Evolutionary conservation across 2,113 vertebrate genomes (phyloP).

Genomic region (Psophia crepitans): DNA sequence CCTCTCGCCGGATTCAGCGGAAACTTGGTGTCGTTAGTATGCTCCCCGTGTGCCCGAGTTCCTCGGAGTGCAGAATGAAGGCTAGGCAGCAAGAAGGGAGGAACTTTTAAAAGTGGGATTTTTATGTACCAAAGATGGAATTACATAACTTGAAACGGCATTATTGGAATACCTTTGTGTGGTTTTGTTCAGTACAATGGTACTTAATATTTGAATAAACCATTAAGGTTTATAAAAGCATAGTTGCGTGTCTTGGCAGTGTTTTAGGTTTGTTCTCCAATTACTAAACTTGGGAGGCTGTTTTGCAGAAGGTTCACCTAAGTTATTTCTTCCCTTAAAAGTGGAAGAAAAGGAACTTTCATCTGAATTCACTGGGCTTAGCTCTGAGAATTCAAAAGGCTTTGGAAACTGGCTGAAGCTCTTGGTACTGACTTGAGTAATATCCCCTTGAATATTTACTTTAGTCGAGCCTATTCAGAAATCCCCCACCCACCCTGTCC

Average conservation of each 20-base stretch:
- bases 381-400: constrained; percentile 42
- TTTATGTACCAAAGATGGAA: constrained; percentile 8
- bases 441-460: constrained; percentile 31
- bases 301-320: constrained; percentile 40
- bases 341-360: constrained; percentile 56
- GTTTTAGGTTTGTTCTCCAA: constrained; percentile 27
- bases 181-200: constrained; percentile 29
- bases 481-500: background rate
- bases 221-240: background rate
- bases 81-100: constrained; percentile 35
- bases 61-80: constrained; percentile 5
- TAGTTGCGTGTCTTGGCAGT: constrained; percentile 12
- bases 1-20: background rate
- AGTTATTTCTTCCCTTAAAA: constrained; percentile 41
- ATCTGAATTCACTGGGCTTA: constrained; percentile 41
- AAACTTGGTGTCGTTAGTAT: constrained; percentile 28
- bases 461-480: background rate
- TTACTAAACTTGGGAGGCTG: constrained; percentile 23
- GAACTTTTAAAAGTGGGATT: constrained; percentile 12
- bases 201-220: constrained; percentile 58
- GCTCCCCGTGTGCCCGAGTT: background rate
- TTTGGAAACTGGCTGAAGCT: constrained; percentile 2
- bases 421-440: constrained; percentile 10
- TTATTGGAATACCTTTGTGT: constrained; percentile 51
- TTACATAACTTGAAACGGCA: constrained; percentile 50